Evolutionary conservation across 2,797 vertebrate genomes (phyloP).

Genomic region (Nyctalus aviator): DNA sequence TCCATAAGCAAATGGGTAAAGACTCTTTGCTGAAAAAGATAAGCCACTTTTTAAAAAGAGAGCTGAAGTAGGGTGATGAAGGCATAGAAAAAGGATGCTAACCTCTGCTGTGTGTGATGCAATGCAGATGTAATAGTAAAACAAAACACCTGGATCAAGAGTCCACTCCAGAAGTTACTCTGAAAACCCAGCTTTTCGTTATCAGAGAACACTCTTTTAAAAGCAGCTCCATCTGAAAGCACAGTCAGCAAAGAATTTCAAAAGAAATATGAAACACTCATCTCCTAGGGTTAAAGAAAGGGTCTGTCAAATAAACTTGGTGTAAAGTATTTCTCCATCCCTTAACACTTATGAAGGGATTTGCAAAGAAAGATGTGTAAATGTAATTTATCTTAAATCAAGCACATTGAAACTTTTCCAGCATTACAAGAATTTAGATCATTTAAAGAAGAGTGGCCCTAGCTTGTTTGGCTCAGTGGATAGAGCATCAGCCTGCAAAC

Average conservation of each 20-base stretch:
- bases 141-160: slow-evolving; percentile 47
- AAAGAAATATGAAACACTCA: slow-evolving; percentile 65
- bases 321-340: slow-evolving; percentile 27
- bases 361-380: slow-evolving; percentile 34
- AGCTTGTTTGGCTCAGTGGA: too few relatives aligned
- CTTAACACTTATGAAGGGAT: slow-evolving; percentile 30
- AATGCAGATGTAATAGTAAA: not conserved
- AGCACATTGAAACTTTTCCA: not conserved
- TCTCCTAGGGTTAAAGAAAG: slow-evolving; percentile 41
- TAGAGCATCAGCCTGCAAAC: too few relatives aligned
- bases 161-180: not conserved
- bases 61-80: not conserved
- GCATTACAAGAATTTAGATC: not conserved
- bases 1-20: not conserved
- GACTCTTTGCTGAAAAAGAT: not conserved
- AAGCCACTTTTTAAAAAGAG: slow-evolving; percentile 28
- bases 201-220: slow-evolving; percentile 65
- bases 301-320: slow-evolving; percentile 45
- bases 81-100: not conserved
- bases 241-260: slow-evolving; percentile 55
- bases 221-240: slow-evolving; percentile 55
- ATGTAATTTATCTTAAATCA: slow-evolving; percentile 46
- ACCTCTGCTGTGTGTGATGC: not conserved
- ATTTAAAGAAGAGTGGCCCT: slow-evolving; percentile 37
- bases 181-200: slow-evolving; percentile 23